These are phyloP conservation scores for Sitophilus oryzae DNA, from an alignment of 1,140 invertebrate genomes.

Conservation along the genomic window DNA sequence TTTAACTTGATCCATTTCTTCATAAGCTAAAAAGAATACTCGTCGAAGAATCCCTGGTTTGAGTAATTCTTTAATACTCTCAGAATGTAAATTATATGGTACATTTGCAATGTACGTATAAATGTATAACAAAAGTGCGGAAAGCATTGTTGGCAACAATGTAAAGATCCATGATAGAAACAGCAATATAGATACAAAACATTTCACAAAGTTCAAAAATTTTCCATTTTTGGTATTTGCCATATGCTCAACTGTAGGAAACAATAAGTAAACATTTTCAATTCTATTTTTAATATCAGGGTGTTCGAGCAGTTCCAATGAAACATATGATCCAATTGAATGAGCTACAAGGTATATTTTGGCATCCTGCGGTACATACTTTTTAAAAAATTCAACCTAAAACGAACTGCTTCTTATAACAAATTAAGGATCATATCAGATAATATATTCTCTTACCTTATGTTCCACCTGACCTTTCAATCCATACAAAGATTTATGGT, in stretches of 20 bases:
- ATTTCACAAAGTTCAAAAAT: conserved; percentile 51
- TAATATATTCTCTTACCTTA: conserved; percentile 49
- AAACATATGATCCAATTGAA: conserved; percentile 78
- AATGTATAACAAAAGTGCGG: conserved; percentile 47
- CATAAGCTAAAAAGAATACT: conserved; percentile 55
- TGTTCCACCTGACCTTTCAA: conserved; percentile 74
- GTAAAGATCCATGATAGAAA: conserved; percentile 55
- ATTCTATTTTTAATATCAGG: conserved; percentile 46
- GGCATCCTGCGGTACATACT: conserved; percentile 60
- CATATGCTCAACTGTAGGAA: conserved; percentile 79
- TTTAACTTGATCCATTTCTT: conserved; percentile 57
- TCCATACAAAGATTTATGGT: conserved; percentile 59
- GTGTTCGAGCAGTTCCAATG: conserved; percentile 64
- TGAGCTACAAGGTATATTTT: conserved; percentile 73
- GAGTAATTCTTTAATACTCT: conserved; percentile 49
- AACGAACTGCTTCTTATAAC: conserved; percentile 21
- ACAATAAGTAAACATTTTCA: conserved; percentile 62
- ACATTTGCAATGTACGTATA: conserved; percentile 49
- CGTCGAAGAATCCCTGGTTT: conserved; percentile 49
- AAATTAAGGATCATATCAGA: conserved; percentile 17
- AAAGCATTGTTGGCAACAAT: conserved; percentile 52
- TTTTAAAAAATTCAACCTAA: conserved; percentile 62
- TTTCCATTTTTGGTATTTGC: conserved; percentile 62
- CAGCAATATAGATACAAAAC: conserved; percentile 50
- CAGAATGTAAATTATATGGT: conserved; percentile 39